Base-by-base conservation (phyloP, 2,888 invertebrate species). In the Tricholauxania praeusta region DNA sequence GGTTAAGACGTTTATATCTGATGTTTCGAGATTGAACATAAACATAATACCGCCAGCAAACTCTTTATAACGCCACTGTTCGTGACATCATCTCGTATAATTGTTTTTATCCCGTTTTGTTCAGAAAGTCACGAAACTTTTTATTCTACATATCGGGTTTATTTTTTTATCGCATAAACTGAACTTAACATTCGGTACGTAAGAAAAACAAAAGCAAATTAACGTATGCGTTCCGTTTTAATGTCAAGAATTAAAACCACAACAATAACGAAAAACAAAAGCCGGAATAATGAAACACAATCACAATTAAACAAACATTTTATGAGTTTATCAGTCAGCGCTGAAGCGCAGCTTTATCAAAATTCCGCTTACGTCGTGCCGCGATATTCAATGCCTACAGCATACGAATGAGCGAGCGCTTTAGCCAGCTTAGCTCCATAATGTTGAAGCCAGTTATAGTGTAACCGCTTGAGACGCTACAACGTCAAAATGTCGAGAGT, bases 281-380 rank as follows among this genome's bases (percentile, higher is more conserved):
- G n/a, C n/a, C 19, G 19, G 10, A 59, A 59, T 17, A 68, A 39
- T 19, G 48, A 39, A 59, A 47, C 28, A 55, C 22, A 17, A 48
- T 39, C 55, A 10, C 14, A 39, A 55, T 7, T 39, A 39, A n/a
- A 22, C 17, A 6, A 10, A 55, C 53, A 10, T 55, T n/a, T 19
- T 55, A 5, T 12, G 22, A 62, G n/a, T 51, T 70, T 70, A 70
- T 62, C 62, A 70, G 53, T 19, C 10, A 70, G 53, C 15, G 39
- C 53, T 12, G 48, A 32, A 59, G 32, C 39, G 66, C 57, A 72
- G 52, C 51, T 60, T 60, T 60, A 72, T 66, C 72, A 51, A 14
- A 66, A 66, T 51, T 59, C 72, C 59, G 60, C 66, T 49, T 15
- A 12, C 32, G 19, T 60, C 47, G 59, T 28, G 28, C 28, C 28